These are phyloP conservation scores for Hucho hucho DNA, from an alignment of 2,113 vertebrate species.

Conservation along the genomic window DNA sequence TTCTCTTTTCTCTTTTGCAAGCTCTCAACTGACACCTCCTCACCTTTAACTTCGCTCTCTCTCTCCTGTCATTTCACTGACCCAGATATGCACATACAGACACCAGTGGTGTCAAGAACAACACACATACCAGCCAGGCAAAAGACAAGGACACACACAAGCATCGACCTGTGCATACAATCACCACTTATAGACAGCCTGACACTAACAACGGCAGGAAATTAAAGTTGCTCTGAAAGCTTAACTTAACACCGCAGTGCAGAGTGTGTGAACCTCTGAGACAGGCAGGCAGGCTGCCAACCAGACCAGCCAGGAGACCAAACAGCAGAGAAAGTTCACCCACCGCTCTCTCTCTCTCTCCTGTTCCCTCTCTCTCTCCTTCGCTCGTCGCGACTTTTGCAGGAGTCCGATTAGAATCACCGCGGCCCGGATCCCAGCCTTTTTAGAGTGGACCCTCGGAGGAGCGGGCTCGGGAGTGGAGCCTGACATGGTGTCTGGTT, in stretches of 20 bases:
- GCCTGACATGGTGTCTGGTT: constrained; percentile 78
- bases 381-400: constrained; percentile 88
- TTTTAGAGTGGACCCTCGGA: constrained; percentile 79
- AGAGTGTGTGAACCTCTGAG: constrained; percentile 3
- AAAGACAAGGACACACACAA: not conserved
- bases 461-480: constrained; percentile 37
- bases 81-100: not conserved
- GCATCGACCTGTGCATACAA: not conserved
- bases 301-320: constrained; percentile 8
- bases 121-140: not conserved
- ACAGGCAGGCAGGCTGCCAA: constrained; percentile 2
- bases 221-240: constrained; percentile 43
- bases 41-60: too few relatives aligned
- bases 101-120: not conserved
- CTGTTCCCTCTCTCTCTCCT: constrained; percentile 70
- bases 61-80: constrained; percentile 1
- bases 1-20: not conserved
- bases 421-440: constrained; percentile 89
- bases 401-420: constrained; percentile 93
- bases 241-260: constrained; percentile 23
- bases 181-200: constrained; percentile 1
- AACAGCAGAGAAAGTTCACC: constrained; percentile 34
- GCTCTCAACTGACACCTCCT: not conserved
- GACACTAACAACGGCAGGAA: constrained; percentile 24
- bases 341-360: constrained; percentile 67